Percentiles rank a stretch among this genome's conserved stretches.
These are phyloP conservation scores for Spinibarbus caldwelli DNA, from an alignment of 2,797 vertebrate species.

Conservation along the genomic window DNA sequence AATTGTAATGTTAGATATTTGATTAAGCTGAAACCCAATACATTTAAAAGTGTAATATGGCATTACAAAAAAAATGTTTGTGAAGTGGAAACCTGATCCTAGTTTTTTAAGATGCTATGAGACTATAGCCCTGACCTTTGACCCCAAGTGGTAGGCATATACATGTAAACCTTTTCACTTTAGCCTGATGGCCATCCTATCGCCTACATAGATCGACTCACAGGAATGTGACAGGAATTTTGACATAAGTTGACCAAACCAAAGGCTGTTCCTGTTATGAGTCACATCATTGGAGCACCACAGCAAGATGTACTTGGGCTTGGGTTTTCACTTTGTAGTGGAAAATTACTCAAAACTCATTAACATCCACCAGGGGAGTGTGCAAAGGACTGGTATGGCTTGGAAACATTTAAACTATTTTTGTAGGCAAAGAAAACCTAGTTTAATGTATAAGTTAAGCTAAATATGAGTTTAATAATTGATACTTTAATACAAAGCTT, in stretches of 20 bases:
- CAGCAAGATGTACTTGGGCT: background rate
- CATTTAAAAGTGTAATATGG: background rate
- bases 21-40: background rate
- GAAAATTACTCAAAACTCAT: conserved; percentile 35
- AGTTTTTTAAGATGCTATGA: background rate
- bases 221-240: conserved; percentile 20
- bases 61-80: background rate
- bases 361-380: conserved; percentile 19
- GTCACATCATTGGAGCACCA: background rate
- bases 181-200: background rate
- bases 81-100: background rate
- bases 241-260: conserved; percentile 4
- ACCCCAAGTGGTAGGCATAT: conserved; percentile 9
- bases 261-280: background rate
- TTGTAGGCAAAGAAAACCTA: background rate
- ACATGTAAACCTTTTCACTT: conserved; percentile 8
- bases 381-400: background rate
- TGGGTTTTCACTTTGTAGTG: conserved; percentile 23
- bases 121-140: conserved; percentile 20
- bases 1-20: background rate
- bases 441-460: background rate
- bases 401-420: background rate
- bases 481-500: background rate
- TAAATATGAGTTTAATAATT: background rate
- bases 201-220: background rate